Conservation (phyloP, 2,888 invertebrate genomes). For the Actias luna region DNA sequence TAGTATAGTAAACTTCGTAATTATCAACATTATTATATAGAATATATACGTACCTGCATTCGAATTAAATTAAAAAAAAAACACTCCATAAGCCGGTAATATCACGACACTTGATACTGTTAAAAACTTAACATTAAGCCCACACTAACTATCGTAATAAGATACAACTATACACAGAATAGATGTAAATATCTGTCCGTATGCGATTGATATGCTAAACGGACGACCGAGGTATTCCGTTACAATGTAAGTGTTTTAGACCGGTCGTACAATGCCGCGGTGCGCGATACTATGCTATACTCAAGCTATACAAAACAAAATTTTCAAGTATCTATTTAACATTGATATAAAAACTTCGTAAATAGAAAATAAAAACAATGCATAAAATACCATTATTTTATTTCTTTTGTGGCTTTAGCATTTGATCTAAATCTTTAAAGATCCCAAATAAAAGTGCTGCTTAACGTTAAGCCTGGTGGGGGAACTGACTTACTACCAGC, state of each 20-base stretch:
- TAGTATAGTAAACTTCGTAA: no score
- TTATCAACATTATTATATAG: no score
- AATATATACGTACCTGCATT: background rate
- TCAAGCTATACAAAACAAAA: background rate
- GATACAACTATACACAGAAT: slow-evolving; percentile 7
- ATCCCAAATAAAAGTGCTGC: no score
- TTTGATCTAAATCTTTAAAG: no score
- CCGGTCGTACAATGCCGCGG: background rate
- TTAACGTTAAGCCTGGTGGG: no score
- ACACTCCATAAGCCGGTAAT: background rate
- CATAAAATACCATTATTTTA: no score
- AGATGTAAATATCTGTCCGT: slow-evolving; percentile 1
- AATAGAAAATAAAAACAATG: no score
- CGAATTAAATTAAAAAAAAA: background rate
- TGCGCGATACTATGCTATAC: background rate
- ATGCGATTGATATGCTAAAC: slow-evolving; percentile 10
- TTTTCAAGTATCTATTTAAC: no score
- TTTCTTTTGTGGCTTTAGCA: no score
- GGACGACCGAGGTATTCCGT: background rate
- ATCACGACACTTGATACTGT: background rate
- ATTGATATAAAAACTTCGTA: no score
- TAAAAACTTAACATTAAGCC: slow-evolving; percentile 2
- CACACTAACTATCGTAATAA: slow-evolving; percentile 7
- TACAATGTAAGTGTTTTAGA: slow-evolving; percentile 3
- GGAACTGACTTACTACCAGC: no score